Base-by-base conservation (phyloP, 2,797 vertebrate species). In the Ara ararauna region DNA sequence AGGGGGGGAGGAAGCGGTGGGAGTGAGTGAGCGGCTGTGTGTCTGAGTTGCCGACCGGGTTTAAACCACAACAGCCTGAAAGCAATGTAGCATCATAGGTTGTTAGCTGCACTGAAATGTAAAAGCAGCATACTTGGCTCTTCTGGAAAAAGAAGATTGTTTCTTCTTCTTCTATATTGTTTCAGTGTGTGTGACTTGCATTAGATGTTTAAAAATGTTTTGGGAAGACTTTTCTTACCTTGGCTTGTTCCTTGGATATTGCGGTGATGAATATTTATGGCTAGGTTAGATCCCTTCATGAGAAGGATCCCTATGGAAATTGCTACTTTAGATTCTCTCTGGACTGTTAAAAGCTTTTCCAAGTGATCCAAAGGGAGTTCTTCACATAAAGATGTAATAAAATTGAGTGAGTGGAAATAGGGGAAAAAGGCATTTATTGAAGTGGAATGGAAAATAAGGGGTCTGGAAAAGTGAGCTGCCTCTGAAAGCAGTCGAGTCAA, bases 301-400 rank as follows among this genome's bases (percentile, higher is more conserved):
- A 62, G 90, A 61, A 80, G 36, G 56, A 50, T 76, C 38, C 60
- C 68, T 51, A 7, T 5, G 48, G 79, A 79, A 76, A 93, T 56
- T 44, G 61, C 50, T 75, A 7, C 38, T 79, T 7, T 11, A 19
- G 47, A 34, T 29, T 83, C 48, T 30, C 61, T 38, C 47, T 21
- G n/a, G 82, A 40, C 68, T 42, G 10, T 45, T 66, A 1, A 3
- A 21, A 60, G 50, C 61, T 47, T 77, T 56, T 66, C 85, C 75
- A 80, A 77, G 54, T n/a, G 72, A 77, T 77, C 78, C 92, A 83
- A 73, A 50, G 87, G 85, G 87, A 85, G 75, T 85, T 89, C 54
- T 58, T 81, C 75, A 20, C 7, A 2, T 67, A 65, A 73, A 60
- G 51, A 8, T 1, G 4, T 44, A 60, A 61, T 71, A 88, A 60